These are phyloP conservation scores for Dicrurus megarhynchus DNA, from an alignment of 2,113 vertebrate species.

Conservation along the genomic window DNA sequence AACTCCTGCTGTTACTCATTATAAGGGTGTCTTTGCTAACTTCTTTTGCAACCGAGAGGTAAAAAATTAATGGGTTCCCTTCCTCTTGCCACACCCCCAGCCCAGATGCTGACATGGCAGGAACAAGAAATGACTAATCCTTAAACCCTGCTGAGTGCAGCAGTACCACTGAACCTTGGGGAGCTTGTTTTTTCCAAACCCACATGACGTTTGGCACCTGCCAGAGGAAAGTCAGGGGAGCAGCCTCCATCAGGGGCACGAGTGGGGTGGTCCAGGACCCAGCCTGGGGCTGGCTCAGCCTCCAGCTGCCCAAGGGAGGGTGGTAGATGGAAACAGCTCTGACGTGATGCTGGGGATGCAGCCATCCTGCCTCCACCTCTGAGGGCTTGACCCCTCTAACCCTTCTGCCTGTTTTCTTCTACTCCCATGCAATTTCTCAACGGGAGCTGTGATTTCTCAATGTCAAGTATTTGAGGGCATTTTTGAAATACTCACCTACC, in stretches of 20 bases:
- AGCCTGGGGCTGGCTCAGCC: background rate
- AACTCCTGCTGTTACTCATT: background rate
- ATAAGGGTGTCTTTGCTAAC: background rate
- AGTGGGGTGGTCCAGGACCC: background rate
- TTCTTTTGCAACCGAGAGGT: conserved; percentile 39
- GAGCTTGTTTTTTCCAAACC: background rate
- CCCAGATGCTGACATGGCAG: background rate
- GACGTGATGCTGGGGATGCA: rapidly evolving
- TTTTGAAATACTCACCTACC: background rate
- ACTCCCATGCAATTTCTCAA: background rate
- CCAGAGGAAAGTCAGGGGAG: background rate
- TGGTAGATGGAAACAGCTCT: background rate
- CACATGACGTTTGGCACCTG: rapidly evolving
- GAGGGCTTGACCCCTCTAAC: background rate
- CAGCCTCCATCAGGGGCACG: background rate
- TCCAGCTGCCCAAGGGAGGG: background rate
- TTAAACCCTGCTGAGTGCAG: conserved; percentile 24
- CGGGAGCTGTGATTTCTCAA: background rate
- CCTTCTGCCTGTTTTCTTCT: background rate
- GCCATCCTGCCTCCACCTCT: rapidly evolving
- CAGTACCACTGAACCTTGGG: background rate
- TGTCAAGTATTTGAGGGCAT: rapidly evolving
- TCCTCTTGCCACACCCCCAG: background rate
- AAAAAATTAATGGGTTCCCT: conserved; percentile 38
- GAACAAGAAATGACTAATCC: conserved; percentile 24